phyloP scores from a whole-genome alignment of 2,888 invertebrate species.

The Calliscelio sp. region DNA sequence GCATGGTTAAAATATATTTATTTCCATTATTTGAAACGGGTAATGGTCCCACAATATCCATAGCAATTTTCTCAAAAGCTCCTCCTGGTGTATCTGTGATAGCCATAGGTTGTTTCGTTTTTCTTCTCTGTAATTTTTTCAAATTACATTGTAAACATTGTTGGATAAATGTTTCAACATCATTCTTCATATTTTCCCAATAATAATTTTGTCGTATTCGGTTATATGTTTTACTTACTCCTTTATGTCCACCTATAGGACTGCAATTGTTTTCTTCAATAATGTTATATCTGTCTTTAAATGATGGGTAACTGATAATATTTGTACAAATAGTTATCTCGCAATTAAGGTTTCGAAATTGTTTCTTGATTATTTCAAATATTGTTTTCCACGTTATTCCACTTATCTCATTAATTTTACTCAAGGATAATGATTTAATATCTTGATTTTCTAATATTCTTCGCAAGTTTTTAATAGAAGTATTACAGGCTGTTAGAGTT shows the following conservation, averaged over 20 bases:
- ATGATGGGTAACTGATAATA: no score
- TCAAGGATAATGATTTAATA: neutral
- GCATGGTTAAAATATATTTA: slow-evolving; percentile 1
- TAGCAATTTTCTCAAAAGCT: neutral
- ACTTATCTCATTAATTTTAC: neutral
- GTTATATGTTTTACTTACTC: neutral
- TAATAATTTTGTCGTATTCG: neutral
- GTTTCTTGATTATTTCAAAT: neutral
- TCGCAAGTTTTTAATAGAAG: no score
- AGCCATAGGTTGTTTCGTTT: neutral
- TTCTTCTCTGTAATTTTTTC: neutral
- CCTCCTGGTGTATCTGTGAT: neutral
- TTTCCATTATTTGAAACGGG: neutral
- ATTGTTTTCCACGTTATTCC: neutral
- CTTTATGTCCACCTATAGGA: neutral
- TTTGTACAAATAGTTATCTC: slow-evolving; percentile 6
- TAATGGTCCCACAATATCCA: neutral
- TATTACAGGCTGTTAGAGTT: no score
- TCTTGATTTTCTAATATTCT: no score
- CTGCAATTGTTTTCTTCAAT: neutral
- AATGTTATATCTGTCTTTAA: neutral
- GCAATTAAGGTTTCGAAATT: neutral
- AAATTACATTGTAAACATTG: neutral
- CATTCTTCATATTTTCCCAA: neutral
- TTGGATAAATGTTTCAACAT: neutral